Evolutionary conservation across 2,888 invertebrate genomes (phyloP).

Genomic region (Osedax fenrisi): DNA sequence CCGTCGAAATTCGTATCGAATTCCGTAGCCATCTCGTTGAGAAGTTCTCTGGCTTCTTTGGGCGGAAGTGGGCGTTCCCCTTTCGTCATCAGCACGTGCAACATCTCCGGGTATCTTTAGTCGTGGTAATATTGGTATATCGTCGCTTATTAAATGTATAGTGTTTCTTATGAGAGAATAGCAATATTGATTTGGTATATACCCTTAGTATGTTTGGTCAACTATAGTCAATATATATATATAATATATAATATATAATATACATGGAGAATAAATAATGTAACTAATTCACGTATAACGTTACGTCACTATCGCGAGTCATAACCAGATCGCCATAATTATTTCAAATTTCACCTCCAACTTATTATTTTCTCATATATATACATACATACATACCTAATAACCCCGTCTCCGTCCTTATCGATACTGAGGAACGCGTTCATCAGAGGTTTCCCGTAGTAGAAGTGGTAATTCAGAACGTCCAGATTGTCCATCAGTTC

Average conservation of each 20-base stretch:
- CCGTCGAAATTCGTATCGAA: conserved; percentile 28
- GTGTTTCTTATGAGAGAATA: too few relatives aligned
- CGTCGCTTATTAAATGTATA: too few relatives aligned
- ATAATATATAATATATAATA: too few relatives aligned
- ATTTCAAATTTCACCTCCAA: too few relatives aligned
- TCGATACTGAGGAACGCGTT: conserved; percentile 22
- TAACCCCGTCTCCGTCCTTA: conserved; percentile 23
- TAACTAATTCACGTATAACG: too few relatives aligned
- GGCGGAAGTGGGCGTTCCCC: neutral
- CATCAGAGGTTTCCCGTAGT: conserved; percentile 29
- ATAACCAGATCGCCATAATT: too few relatives aligned
- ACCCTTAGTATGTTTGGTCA: too few relatives aligned
- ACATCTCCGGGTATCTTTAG: conserved; percentile 26
- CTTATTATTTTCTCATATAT: too few relatives aligned
- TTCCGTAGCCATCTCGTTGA: conserved; percentile 21
- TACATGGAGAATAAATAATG: too few relatives aligned
- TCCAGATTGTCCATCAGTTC: conserved; percentile 27
- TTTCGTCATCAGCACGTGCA: conserved; percentile 8
- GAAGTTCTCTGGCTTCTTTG: conserved; percentile 12
- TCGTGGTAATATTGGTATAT: neutral
- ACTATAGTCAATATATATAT: too few relatives aligned
- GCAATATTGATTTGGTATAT: too few relatives aligned
- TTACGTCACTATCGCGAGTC: too few relatives aligned
- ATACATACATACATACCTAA: conserved; percentile 22
- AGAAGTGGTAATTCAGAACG: conserved; percentile 26